Conservation (phyloP, 1,140 invertebrate genomes). For the Papilio polyxenes region DNA sequence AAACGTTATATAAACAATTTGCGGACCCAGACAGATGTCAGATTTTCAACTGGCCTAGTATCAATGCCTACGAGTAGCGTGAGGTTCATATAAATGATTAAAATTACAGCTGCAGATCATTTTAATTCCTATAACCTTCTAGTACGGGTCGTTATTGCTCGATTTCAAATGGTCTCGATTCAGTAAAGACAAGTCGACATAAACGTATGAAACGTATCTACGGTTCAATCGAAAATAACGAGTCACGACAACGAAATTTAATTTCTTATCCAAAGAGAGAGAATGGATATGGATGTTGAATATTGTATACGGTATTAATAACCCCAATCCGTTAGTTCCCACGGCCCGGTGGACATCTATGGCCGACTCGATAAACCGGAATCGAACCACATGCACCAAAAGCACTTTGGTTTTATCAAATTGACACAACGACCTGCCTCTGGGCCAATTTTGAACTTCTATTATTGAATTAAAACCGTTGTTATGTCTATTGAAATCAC, state of each 20-base stretch:
- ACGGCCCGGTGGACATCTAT: constrained; percentile 58
- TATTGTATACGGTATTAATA: constrained; percentile 34
- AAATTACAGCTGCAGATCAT: constrained; percentile 5
- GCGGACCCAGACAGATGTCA: constrained; percentile 37
- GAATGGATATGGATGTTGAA: neutral
- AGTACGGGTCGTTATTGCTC: constrained; percentile 13
- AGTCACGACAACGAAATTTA: constrained; percentile 36
- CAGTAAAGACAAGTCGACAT: constrained; percentile 25
- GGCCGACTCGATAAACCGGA: constrained; percentile 70
- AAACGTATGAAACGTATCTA: constrained; percentile 29
- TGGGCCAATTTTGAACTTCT: neutral
- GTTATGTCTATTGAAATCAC: neutral
- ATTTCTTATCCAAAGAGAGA: constrained; percentile 30
- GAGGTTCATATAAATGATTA: constrained; percentile 15
- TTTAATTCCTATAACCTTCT: neutral
- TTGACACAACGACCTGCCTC: constrained; percentile 14
- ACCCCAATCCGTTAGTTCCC: constrained; percentile 63
- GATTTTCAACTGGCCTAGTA: constrained; percentile 37
- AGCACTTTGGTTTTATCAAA: constrained; percentile 25
- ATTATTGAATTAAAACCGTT: neutral
- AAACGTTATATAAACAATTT: constrained; percentile 53
- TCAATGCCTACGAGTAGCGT: constrained; percentile 17
- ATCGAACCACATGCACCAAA: constrained; percentile 49
- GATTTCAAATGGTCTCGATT: neutral
- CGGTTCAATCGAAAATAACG: constrained; percentile 28